Evolutionary conservation across 1,140 invertebrate genomes (phyloP).

Genomic region (Nasonia longicornis): DNA sequence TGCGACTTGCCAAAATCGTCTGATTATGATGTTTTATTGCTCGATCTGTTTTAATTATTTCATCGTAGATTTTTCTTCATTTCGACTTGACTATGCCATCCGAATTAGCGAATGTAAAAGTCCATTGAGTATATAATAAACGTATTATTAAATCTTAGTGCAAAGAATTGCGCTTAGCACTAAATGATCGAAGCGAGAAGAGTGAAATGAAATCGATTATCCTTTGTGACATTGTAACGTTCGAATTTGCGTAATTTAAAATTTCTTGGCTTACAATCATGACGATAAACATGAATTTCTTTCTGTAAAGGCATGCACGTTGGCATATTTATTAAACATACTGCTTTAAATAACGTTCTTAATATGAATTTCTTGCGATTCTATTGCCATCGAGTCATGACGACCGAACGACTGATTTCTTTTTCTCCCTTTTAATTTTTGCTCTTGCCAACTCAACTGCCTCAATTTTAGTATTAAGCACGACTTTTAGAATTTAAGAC

Average conservation of each 20-base stretch:
- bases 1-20: not conserved
- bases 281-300: not conserved
- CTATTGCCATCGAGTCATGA: conserved; percentile 46
- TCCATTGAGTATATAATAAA: too few species aligned
- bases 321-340: conserved; percentile 20
- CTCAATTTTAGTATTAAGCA: conserved; percentile 66
- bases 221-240: too few species aligned
- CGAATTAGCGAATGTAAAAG: too few species aligned
- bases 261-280: too few species aligned
- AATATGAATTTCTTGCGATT: conserved; percentile 36
- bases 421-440: conserved; percentile 48
- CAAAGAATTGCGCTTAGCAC: not conserved
- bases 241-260: too few species aligned
- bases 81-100: too few species aligned
- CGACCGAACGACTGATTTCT: conserved; percentile 56
- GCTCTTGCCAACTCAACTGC: conserved; percentile 69
- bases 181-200: not conserved
- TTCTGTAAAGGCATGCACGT: conserved; percentile 33
- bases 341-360: conserved; percentile 23
- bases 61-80: too few species aligned
- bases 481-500: conserved; percentile 45
- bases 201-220: too few species aligned
- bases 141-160: too few species aligned
- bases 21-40: not conserved
- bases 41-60: not conserved